Evolutionary conservation across 2,113 vertebrate species (phyloP), one percentile per base, ranked within the genome.

Genomic region (Proterorhinus semilunaris): DNA sequence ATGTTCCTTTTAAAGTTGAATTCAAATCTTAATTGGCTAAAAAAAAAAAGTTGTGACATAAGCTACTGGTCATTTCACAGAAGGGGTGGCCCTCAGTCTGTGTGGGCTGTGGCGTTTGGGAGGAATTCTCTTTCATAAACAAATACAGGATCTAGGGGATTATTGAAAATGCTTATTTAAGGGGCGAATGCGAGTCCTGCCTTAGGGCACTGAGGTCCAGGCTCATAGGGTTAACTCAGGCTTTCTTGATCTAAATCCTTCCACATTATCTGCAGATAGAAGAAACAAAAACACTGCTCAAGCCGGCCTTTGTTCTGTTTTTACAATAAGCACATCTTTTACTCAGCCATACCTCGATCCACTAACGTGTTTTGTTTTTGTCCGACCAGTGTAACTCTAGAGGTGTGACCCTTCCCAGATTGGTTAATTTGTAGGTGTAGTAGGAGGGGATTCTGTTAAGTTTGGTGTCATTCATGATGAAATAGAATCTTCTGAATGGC

Each of bases 61-160:
- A 27, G 64, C 47, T 62, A 62, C 62, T 59, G 57, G 66, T 66
- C 69, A 15, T 79, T 69, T 68, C 59, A 71, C 72, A 75, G 65
- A 65, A 61, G 36, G 81, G 68, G 78, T 89, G 82, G 76, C 53
- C 71, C 78, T 57, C 58, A 44, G 74, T 85, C 79, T 89, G 91
- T 91, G 90, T 90, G 88, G 89, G 84, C 79, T 54, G 55, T 63
- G 72, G 71, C 58, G 79, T 83, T 90, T 86, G 84, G 80, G 74
- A 85, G 74, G 83, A 90, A 87, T 89, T 83, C 71, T 83, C 83
- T 66, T 87, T 72, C 62, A 71, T 82, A 90, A 92, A 91, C 88
- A 91, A 88, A 86, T 83, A 85, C 87, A 87, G 88, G 88, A 90
- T 89, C 80, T 80, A 43, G 69, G 83, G 85, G 88, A 90, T 91